phyloP scores from a whole-genome alignment of 2,113 vertebrate genomes.

The Centropus unirufus region DNA sequence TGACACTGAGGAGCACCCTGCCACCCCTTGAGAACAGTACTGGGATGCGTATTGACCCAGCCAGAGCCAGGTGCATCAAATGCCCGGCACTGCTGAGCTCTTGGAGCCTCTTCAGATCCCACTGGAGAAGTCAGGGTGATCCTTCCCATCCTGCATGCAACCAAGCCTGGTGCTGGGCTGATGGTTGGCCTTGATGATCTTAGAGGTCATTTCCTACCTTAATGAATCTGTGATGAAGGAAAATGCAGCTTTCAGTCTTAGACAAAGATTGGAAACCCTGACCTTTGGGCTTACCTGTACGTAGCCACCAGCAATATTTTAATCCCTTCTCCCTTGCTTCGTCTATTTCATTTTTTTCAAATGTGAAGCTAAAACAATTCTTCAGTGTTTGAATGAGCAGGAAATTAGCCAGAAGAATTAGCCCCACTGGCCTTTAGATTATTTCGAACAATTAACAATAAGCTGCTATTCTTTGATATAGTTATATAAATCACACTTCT shows the following conservation, averaged over 20 bases:
- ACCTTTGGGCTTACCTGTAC: not conserved
- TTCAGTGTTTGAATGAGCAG: not conserved
- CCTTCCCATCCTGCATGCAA: not conserved
- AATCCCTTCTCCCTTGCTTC: not conserved
- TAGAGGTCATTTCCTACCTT: no score
- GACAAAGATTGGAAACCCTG: not conserved
- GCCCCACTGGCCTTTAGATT: not conserved
- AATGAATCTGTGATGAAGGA: not conserved
- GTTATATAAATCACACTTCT: not conserved
- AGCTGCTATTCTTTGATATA: not conserved
- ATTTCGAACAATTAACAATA: conserved; percentile 31
- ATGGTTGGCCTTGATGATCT: no score
- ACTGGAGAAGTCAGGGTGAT: not conserved
- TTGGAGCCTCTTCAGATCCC: not conserved
- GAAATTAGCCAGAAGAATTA: not conserved
- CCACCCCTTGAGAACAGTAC: not conserved
- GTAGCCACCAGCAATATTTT: not conserved
- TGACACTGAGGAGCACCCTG: not conserved
- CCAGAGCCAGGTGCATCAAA: rapidly evolving
- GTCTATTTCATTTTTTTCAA: not conserved
- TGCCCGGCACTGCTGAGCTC: not conserved
- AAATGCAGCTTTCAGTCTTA: not conserved
- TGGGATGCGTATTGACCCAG: not conserved
- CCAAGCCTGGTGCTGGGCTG: no score
- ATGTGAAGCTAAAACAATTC: conserved; percentile 20